Base-by-base conservation (phyloP, 2,888 invertebrate species). In the Amiota communis region DNA sequence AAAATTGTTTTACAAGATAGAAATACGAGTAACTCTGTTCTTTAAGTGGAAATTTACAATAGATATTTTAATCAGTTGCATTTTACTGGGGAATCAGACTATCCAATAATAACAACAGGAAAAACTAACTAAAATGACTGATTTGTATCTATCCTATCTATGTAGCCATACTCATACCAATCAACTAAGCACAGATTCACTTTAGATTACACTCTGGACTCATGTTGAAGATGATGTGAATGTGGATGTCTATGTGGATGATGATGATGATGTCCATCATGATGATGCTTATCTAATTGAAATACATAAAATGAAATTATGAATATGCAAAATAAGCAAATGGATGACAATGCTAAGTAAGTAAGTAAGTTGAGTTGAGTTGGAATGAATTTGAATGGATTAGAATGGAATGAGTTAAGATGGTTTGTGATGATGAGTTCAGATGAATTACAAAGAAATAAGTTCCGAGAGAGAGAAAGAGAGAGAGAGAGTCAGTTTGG, bases 251-350 rank as follows among this genome's bases (percentile, higher is more conserved):
- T 1, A 51, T 51, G 51, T 2, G 1, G 53, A 63, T 63, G 36
- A 23, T 63, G 10, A 63, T 12, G 63, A 36, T 13, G 46, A 63
- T 12, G 12, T 36, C 36, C 36, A 36, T 63, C 36, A 63, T 12
- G 36, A 63, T 85, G 85, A 85, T 86, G 84, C 79, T 82, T 84
- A 86, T 86, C 82, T 84, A 85, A 85, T 85, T 85, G 85, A 84
- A 86, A 81, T 82, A 80, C 80, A 79, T 78, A 85, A 86, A 85
- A 86, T 78, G 79, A 86, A 86, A 85, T 85, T 86, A 85, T 86
- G 85, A 85, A 86, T 85, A 85, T 86, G 85, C 84, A 85, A 86
- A 85, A 80, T 85, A 82, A 84, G 84, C 84, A 84, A 85, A 81
- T 83, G 84, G 83, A 82, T 84, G 86, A 85, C 83, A 83, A 84